Percentiles rank a stretch among this genome's conserved stretches.
These are phyloP conservation scores for Dasysyrphus albostriatus DNA, from an alignment of 2,888 invertebrate species.

Conservation along the genomic window DNA sequence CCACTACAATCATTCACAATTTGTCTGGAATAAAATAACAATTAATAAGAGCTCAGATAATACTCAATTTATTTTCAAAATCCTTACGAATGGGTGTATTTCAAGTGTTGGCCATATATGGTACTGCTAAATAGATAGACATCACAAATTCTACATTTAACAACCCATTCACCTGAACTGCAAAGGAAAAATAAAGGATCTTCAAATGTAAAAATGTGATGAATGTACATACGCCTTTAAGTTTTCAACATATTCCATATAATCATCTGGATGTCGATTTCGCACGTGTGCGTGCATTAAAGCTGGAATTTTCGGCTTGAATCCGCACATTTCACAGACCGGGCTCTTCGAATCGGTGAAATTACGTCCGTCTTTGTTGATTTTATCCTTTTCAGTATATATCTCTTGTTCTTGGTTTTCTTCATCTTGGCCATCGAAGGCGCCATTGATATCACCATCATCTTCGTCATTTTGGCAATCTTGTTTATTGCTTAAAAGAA, in stretches of 20 bases:
- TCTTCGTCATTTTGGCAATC: background rate
- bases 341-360: slow-evolving; percentile 69
- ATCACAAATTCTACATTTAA: slow-evolving; percentile 69
- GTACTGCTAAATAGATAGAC: slow-evolving; percentile 71
- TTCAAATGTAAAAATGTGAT: background rate
- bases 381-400: slow-evolving; percentile 44
- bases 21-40: slow-evolving; percentile 41
- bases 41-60: background rate
- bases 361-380: slow-evolving; percentile 38
- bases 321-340: slow-evolving; percentile 70
- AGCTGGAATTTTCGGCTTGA: slow-evolving; percentile 70
- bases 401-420: slow-evolving; percentile 20
- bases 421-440: background rate
- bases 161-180: slow-evolving; percentile 68
- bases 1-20: slow-evolving; percentile 70
- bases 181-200: background rate
- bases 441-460: background rate
- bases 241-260: slow-evolving; percentile 72
- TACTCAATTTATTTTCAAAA: background rate
- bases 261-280: slow-evolving; percentile 67
- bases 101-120: slow-evolving; percentile 70
- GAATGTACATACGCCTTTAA: slow-evolving; percentile 52
- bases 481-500: slow-evolving; percentile 36
- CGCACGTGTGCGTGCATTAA: slow-evolving; percentile 70
- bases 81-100: slow-evolving; percentile 73